Conservation (phyloP, 2,888 invertebrate species). For the Caenorhabditis uteleia region DNA sequence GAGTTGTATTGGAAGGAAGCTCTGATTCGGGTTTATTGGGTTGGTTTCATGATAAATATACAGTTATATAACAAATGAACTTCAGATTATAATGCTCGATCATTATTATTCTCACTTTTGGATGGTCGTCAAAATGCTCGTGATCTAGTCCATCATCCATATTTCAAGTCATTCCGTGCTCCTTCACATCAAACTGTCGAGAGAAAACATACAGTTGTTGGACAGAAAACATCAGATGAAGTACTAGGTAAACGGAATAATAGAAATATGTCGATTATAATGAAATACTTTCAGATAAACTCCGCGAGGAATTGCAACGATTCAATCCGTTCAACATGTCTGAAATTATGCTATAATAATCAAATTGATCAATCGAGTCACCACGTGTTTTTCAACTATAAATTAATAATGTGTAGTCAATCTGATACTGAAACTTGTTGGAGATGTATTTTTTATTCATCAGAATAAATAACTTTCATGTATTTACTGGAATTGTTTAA, state of each 20-base stretch:
- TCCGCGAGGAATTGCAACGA: conserved; percentile 36
- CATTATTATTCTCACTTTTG: conserved; percentile 28
- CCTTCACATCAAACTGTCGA: conserved; percentile 35
- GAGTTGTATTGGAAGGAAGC: conserved; percentile 32
- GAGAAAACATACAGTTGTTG: conserved; percentile 33
- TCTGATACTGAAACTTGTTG: too few species aligned
- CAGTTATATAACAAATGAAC: background rate
- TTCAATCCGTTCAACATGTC: conserved; percentile 44
- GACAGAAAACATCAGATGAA: conserved; percentile 34
- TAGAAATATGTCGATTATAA: too few species aligned
- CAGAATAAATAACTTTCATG: conserved; percentile 22
- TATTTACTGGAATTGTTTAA: background rate
- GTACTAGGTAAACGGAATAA: conserved; percentile 15
- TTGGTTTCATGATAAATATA: conserved; percentile 1
- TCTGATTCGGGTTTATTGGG: conserved; percentile 36
- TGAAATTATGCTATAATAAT: conserved; percentile 22
- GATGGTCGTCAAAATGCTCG: conserved; percentile 32
- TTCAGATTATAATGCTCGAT: conserved; percentile 31
- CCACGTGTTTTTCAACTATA: too few species aligned
- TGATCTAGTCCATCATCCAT: conserved; percentile 31
- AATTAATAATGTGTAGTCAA: too few species aligned
- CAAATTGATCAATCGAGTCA: too few species aligned
- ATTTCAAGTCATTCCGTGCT: conserved; percentile 38
- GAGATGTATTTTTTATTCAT: conserved; percentile 4
- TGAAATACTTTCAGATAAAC: conserved; percentile 28